Base-by-base conservation (phyloP, 2,888 invertebrate genomes). In the Octonoba sinensis region DNA sequence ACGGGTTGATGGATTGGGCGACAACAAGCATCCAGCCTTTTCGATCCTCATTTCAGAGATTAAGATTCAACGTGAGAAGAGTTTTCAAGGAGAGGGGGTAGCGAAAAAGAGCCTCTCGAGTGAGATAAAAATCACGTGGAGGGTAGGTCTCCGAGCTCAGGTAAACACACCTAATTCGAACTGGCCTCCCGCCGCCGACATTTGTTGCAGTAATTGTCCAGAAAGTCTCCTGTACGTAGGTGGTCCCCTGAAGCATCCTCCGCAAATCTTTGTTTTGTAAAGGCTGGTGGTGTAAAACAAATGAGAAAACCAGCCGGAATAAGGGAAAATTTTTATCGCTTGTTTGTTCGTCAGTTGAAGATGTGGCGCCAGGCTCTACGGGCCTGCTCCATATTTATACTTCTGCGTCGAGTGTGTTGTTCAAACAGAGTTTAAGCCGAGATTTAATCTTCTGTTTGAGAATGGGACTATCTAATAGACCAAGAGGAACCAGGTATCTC, bases 191-290 rank as follows among this genome's bases (percentile, higher is more conserved):
- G 66, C 73, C 16, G 79, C 64, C 79, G 79, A 73, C 79, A 81
- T 73, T 81, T 81, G 79, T 81, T 81, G 72, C 73, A 81, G 79
- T 73, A 81, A 81, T 81, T 81, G 79, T 81, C 67, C 69, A 62
- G 65, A 60, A 54, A 73, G 46, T 27, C 59, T 62, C 46, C 36
- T 36, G 64, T 67, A 46, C 73, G 72, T 81, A 73, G 79, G 79
- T 81, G 79, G 79, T 81, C 79, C 20, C 15, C n/a, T 22, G 51
- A 20, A 49, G 66, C 49, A 49, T 44, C 54, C 57, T 36, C 57
- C 59, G 49, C 51, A 49, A 36, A 54, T 59, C 65, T 72, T 81
- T 81, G 73, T 73, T 81, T 81, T 69, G 67, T 46, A 46, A 62
- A 66, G 60, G 78, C 71, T 71, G 65, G 66, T 51, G 64, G 62